Evolutionary conservation across 1,140 invertebrate genomes (phyloP).

Genomic region (Sycobia sp.): DNA sequence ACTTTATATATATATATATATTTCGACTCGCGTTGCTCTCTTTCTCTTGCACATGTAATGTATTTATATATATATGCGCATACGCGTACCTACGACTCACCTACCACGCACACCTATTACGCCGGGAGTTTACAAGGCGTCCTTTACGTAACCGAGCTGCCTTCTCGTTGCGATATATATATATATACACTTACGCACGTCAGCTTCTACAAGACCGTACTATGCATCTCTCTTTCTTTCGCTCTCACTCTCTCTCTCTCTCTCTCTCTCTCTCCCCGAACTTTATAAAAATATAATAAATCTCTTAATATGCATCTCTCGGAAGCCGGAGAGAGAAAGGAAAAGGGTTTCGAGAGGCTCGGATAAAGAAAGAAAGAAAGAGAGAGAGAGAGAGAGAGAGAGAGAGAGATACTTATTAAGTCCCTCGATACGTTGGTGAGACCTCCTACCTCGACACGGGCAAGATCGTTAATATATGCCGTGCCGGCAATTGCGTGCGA

Average conservation of each 20-base stretch:
- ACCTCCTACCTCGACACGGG: no score
- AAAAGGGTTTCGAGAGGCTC: no score
- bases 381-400: neutral
- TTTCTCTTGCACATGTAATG: neutral
- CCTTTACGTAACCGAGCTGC: slow-evolving; percentile 29
- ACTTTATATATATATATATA: no score
- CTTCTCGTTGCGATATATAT: no score
- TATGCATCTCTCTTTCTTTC: slow-evolving; percentile 1
- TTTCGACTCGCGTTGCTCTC: no score
- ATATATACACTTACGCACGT: no score
- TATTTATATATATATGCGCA: neutral
- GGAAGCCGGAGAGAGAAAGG: no score
- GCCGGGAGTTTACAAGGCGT: slow-evolving; percentile 16
- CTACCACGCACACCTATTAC: no score
- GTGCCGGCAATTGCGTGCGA: neutral
- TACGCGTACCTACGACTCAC: neutral
- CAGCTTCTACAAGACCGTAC: slow-evolving; percentile 1
- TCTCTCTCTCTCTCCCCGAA: no score
- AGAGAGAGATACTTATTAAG: neutral
- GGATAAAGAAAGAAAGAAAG: neutral
- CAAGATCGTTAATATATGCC: neutral
- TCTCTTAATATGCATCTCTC: neutral
- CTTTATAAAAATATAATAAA: no score
- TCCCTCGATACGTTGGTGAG: no score
- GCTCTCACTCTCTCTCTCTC: no score